Evolutionary conservation across 2,797 vertebrate genomes (phyloP), one percentile per base, ranked within the genome.

Genomic region (Gadopsis bispinosus): DNA sequence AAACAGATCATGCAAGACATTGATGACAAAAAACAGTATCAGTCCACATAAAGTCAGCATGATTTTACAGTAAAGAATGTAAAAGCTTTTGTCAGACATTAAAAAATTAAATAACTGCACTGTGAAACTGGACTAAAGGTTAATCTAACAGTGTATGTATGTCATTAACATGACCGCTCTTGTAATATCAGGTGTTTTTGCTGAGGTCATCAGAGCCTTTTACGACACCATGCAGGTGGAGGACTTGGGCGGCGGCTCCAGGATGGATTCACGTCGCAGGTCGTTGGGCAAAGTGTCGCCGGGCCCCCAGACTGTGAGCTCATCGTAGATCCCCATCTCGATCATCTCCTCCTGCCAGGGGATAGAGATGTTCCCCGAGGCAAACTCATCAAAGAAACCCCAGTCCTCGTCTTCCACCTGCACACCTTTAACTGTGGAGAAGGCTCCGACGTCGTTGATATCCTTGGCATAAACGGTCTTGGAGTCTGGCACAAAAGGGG

Each of bases 291-390:
- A 79, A 10, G 89, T 43, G 4, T 94, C 94, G 0, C 86, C 81
- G 0, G 90, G 73, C 7, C 94, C 95, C 96, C 96, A 97, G 26
- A 95, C 83, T 0, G 95, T 96, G 55, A 97, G 91, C 90, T 97
- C 96, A 0, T 90, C 88, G 3, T 95, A 98, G 71, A 97, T 64
- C n/a, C 96, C 95, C 0, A 75, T 97, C 82, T 97, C 96, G 0
- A 97, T 96, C 96, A 97, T 97, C 90, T 97, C 97, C 83, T 97
- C 96, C 91, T 98, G 97, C 97, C 96, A 97, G 3, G 96, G 96
- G 62, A 97, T 95, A 83, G 96, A 29, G 77, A 97, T 95, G 89
- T 94, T 97, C 85, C 97, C 96, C 0, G 96, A 94, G 56, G 96
- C 95, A 3, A 97, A 97, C 72, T 96, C 96, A 3, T 95, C 86